Evolutionary conservation across 2,113 vertebrate genomes (phyloP).

Genomic region (Aythya baeri): DNA sequence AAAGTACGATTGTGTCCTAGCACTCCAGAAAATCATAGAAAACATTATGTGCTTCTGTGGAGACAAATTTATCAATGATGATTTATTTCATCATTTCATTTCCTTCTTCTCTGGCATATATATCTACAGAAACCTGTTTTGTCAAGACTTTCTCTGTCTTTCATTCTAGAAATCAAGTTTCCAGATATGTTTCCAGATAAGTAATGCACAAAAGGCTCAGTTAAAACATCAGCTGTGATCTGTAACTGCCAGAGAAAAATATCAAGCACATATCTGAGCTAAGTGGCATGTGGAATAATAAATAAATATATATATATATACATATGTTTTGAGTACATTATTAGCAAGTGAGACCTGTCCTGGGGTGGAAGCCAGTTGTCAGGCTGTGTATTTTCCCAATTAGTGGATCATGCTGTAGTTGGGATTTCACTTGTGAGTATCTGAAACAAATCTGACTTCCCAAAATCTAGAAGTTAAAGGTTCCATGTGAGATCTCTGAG

Average conservation of each 20-base stretch:
- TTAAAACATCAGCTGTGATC: background rate
- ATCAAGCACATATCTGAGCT: background rate
- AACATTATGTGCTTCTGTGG: background rate
- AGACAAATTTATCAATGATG: background rate
- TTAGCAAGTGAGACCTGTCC: background rate
- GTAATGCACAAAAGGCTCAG: background rate
- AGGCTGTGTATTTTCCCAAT: background rate
- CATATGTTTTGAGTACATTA: background rate
- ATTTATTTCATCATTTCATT: background rate
- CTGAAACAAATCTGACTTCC: background rate
- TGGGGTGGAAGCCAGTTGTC: background rate
- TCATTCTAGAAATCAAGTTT: background rate
- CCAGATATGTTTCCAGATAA: background rate
- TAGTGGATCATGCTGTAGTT: background rate
- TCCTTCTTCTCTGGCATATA: background rate
- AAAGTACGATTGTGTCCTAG: background rate
- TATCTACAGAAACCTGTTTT: background rate
- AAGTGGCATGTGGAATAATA: background rate
- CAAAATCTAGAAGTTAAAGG: background rate
- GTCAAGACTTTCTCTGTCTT: background rate
- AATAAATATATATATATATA: no score
- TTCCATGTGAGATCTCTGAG: fast-evolving
- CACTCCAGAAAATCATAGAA: background rate
- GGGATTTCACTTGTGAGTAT: background rate
- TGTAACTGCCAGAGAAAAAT: background rate